A percentile compares a stretch with the other conserved stretches of the same genome.
These are phyloP conservation scores for Propsilocerus akamusi DNA, from an alignment of 1,140 invertebrate species.

Conservation along the genomic window DNA sequence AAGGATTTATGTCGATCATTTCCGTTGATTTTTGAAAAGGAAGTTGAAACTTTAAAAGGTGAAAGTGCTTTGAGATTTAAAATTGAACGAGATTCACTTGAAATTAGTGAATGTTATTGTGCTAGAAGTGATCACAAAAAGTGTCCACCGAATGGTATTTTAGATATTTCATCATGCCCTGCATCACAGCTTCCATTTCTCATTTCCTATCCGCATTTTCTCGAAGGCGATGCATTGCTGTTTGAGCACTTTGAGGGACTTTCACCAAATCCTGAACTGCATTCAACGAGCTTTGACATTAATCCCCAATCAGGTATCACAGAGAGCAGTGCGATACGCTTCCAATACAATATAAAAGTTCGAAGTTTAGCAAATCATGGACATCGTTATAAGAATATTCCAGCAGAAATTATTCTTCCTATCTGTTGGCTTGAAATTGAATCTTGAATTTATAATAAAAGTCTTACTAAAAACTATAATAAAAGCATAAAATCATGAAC, in stretches of 20 bases:
- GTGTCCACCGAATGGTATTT: slow-evolving; percentile 51
- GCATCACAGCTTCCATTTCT: slow-evolving; percentile 42
- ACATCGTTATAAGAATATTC: slow-evolving; percentile 10
- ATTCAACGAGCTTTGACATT: slow-evolving; percentile 45
- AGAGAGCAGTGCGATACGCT: slow-evolving; percentile 33
- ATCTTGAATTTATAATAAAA: too few relatives aligned
- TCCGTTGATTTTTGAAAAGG: slow-evolving; percentile 40
- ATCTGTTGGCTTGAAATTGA: slow-evolving; percentile 37
- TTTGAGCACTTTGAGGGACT: slow-evolving; percentile 42
- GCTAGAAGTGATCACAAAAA: slow-evolving; percentile 27
- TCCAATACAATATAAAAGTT: slow-evolving; percentile 36
- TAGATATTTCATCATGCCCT: slow-evolving; percentile 42
- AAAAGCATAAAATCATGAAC: too few relatives aligned
- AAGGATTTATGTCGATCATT: slow-evolving; percentile 52
- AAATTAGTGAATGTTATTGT: slow-evolving; percentile 51
- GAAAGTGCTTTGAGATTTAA: slow-evolving; percentile 39
- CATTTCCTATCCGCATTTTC: slow-evolving; percentile 63
- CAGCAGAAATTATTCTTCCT: slow-evolving; percentile 28
- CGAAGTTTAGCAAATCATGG: too few relatives aligned
- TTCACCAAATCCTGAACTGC: slow-evolving; percentile 32
- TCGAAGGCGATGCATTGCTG: slow-evolving; percentile 39
- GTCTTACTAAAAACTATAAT: too few relatives aligned
- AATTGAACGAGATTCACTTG: slow-evolving; percentile 39
- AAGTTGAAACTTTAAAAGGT: slow-evolving; percentile 30
- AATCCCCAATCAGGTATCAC: slow-evolving; percentile 49